These are phyloP conservation scores for Laothoe populi DNA, from an alignment of 2,888 invertebrate species.

Conservation along the genomic window DNA sequence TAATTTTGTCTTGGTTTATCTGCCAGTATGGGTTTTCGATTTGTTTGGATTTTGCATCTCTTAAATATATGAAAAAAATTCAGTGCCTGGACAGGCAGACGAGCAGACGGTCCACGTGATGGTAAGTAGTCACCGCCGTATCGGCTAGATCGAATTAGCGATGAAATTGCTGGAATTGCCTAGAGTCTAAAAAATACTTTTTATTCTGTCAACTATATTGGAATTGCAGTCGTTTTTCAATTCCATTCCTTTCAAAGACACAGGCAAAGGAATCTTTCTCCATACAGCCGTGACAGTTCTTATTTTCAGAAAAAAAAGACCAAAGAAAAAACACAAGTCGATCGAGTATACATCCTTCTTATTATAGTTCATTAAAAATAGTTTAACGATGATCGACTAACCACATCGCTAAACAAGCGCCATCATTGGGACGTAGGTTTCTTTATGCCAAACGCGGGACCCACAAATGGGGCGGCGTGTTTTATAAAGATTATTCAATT, in stretches of 20 bases:
- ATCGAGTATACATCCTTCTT: conserved; percentile 17
- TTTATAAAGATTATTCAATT: conserved; percentile 58
- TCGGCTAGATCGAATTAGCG: too few species aligned
- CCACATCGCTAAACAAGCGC: conserved; percentile 17
- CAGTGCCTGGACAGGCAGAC: too few species aligned
- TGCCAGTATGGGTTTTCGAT: too few species aligned
- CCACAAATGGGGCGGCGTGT: conserved; percentile 42
- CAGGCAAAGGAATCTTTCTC: conserved; percentile 18
- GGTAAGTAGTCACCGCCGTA: too few species aligned
- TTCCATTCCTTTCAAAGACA: conserved; percentile 10
- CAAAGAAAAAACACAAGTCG: conserved; percentile 16
- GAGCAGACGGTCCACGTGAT: too few species aligned
- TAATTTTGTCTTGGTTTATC: too few species aligned
- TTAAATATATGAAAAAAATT: too few species aligned
- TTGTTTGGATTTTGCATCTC: too few species aligned
- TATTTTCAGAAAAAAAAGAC: conserved; percentile 1
- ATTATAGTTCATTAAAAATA: conserved; percentile 21
- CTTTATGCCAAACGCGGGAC: conserved; percentile 22
- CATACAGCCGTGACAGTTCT: conserved; percentile 18
- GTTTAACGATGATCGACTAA: conserved; percentile 11
- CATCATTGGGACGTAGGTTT: conserved; percentile 7
- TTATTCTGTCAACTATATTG: neutral
- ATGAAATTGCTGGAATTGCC: too few species aligned
- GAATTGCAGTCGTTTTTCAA: conserved; percentile 14
- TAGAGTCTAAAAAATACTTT: neutral